phyloP scores from a whole-genome alignment of 1,140 invertebrate species.

The Nasonia vitripennis region DNA sequence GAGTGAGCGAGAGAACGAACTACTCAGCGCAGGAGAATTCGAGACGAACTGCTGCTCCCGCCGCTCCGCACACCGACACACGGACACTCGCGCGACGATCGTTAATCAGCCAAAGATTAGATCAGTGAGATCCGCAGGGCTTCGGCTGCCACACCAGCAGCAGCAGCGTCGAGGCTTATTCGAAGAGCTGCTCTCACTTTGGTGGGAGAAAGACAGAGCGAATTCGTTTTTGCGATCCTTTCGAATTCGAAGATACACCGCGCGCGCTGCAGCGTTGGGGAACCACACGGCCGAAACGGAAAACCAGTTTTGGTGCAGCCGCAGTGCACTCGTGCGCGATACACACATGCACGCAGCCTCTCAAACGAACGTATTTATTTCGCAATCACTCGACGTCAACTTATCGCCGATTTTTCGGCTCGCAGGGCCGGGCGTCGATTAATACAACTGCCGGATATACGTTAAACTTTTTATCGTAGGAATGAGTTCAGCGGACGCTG shows the following conservation, averaged over 20 bases:
- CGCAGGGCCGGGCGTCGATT: conserved; percentile 35
- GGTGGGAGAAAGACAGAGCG: conserved; percentile 1
- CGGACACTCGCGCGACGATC: conserved; percentile 59
- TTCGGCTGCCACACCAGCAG: conserved; percentile 55
- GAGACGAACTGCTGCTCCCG: conserved; percentile 58
- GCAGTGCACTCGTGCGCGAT: neutral
- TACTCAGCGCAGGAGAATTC: conserved; percentile 53
- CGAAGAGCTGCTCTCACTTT: conserved; percentile 18
- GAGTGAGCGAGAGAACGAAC: conserved; percentile 24
- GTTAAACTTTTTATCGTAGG: conserved; percentile 51
- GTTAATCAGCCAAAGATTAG: conserved; percentile 72
- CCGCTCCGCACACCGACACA: conserved; percentile 43
- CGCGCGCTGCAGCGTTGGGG: neutral
- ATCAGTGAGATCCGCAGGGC: conserved; percentile 66
- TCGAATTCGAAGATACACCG: conserved; percentile 56
- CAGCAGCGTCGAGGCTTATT: conserved; percentile 49
- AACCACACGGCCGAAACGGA: conserved; percentile 49
- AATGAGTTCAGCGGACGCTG: conserved; percentile 43
- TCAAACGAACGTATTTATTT: conserved; percentile 42
- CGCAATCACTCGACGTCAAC: conserved; percentile 48
- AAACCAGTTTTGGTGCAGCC: conserved; percentile 59
- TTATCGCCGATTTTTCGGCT: conserved; percentile 50
- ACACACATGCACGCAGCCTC: neutral
- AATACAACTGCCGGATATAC: conserved; percentile 49
- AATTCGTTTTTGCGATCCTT: conserved; percentile 61